These are phyloP conservation scores for Pangasius macronema DNA, from an alignment of 2,797 vertebrate species.

Conservation along the genomic window DNA sequence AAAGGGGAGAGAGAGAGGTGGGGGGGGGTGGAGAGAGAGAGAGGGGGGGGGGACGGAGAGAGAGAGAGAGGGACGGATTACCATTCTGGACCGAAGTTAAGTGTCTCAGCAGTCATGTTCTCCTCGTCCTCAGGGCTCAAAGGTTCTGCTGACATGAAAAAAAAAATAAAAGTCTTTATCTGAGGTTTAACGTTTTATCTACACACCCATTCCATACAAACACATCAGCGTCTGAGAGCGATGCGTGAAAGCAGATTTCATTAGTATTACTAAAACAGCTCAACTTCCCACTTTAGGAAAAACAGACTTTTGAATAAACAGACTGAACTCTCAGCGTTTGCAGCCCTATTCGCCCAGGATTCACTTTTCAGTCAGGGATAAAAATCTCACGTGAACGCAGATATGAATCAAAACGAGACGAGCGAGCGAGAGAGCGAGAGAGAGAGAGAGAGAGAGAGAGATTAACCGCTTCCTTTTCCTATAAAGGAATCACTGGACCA, in stretches of 20 bases:
- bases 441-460: no score
- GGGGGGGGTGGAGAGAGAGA: no score
- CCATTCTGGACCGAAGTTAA: constrained; percentile 97
- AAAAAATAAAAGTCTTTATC: no score
- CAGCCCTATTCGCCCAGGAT: neutral
- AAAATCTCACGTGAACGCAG: neutral
- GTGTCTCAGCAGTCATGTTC: constrained; percentile 93
- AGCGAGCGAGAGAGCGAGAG: neutral
- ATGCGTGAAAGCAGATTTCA: neutral
- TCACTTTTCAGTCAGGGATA: neutral
- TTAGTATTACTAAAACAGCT: neutral
- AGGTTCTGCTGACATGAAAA: constrained; percentile 65
- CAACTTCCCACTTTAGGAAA: neutral
- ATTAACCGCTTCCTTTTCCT: neutral
- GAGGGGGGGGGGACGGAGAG: neutral
- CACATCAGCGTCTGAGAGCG: neutral
- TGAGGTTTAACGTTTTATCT: neutral
- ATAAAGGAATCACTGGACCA: neutral
- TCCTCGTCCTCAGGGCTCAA: constrained; percentile 74
- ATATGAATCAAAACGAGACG: neutral
- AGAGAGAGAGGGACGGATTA: constrained; percentile 57
- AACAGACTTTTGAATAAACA: neutral
- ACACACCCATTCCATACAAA: neutral
- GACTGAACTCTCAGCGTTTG: neutral
- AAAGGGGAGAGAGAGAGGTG: neutral